Conservation (phyloP, 2,113 vertebrate genomes). For the Rhinoptilus africanus region DNA sequence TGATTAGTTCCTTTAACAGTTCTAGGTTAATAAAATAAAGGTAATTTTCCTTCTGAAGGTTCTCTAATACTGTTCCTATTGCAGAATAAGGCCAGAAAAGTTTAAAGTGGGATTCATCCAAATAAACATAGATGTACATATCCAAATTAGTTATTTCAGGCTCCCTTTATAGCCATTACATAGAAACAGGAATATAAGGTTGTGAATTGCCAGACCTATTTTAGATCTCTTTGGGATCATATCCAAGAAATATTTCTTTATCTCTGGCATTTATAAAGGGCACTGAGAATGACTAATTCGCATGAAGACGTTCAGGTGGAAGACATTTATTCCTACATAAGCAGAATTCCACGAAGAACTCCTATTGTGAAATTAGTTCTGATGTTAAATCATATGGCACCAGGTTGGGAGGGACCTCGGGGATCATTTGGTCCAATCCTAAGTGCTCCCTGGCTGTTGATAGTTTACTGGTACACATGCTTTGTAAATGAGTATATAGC, state of each 20-base stretch:
- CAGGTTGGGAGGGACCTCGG: neutral
- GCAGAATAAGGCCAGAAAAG: neutral
- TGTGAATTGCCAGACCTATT: neutral
- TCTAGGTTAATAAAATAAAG: neutral
- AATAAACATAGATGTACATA: neutral
- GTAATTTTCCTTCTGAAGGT: neutral
- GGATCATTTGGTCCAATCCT: neutral
- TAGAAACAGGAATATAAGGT: neutral
- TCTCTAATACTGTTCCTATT: neutral
- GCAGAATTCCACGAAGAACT: neutral
- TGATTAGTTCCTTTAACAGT: neutral
- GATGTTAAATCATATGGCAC: neutral
- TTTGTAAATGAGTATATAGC: neutral
- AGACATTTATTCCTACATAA: neutral
- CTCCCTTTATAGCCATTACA: neutral
- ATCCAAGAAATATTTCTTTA: neutral
- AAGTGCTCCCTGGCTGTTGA: neutral
- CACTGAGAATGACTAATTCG: rapidly evolving
- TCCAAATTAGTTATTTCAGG: neutral
- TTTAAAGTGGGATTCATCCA: neutral
- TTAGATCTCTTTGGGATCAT: neutral
- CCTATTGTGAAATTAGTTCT: neutral
- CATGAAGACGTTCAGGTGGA: neutral
- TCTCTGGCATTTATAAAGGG: neutral
- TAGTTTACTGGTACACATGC: neutral